Evolutionary conservation across 2,113 vertebrate species (phyloP).

Genomic region (Chaetodon trifascialis): DNA sequence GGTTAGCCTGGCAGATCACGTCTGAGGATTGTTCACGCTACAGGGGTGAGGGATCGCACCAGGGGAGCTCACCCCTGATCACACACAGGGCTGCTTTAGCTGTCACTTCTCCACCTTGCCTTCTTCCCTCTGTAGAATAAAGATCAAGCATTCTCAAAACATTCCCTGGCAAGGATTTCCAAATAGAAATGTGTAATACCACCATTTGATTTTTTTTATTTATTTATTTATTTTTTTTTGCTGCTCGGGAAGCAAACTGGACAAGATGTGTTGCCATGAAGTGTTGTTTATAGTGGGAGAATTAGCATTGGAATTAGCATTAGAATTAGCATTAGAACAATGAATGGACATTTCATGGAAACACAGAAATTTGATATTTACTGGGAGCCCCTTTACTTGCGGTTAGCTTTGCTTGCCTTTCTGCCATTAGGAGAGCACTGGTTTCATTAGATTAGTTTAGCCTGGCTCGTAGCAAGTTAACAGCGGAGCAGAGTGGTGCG

Average conservation of each 20-base stretch:
- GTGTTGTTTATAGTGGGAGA: constrained; percentile 3
- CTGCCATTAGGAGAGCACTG: too few species aligned
- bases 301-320: background rate
- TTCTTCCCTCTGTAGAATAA: constrained; percentile 57
- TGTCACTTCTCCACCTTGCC: constrained; percentile 68
- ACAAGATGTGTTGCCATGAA: background rate
- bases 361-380: too few species aligned
- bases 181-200: constrained; percentile 22
- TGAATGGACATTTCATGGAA: too few species aligned
- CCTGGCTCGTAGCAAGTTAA: too few species aligned
- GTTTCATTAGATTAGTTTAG: too few species aligned
- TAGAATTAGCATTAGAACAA: background rate
- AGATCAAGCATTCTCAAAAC: constrained; percentile 73
- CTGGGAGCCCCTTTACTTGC: too few species aligned
- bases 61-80: constrained; percentile 81
- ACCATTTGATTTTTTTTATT: background rate
- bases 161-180: constrained; percentile 61
- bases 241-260: background rate
- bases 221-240: background rate
- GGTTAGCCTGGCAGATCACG: constrained; percentile 82
- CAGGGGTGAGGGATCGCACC: constrained; percentile 79
- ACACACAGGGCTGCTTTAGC: constrained; percentile 76
- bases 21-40: constrained; percentile 83
- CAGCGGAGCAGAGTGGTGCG: too few species aligned
- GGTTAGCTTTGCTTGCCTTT: too few species aligned